Evolutionary conservation across 2,797 vertebrate species (phyloP).

Genomic region (Sarcoramphus papa): DNA sequence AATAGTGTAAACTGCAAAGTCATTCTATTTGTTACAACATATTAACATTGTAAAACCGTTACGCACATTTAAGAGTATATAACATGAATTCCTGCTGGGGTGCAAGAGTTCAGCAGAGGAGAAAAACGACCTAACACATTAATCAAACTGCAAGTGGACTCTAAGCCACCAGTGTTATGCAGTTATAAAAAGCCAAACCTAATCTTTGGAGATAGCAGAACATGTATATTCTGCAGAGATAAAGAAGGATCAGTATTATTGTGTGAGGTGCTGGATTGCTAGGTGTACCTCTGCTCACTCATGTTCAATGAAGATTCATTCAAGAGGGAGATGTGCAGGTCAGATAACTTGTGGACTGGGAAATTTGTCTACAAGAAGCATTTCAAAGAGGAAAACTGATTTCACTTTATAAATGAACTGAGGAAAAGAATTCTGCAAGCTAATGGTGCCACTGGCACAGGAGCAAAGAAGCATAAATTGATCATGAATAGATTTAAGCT

Average conservation of each 20-base stretch:
- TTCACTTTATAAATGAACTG: background rate
- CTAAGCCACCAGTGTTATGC: background rate
- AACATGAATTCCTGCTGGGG: background rate
- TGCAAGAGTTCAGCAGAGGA: background rate
- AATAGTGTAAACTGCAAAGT: background rate
- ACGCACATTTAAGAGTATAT: background rate
- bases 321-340: background rate
- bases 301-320: background rate
- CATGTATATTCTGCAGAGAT: background rate
- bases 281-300: background rate
- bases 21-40: background rate
- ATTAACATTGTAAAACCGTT: background rate
- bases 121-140: background rate
- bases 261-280: background rate
- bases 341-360: background rate
- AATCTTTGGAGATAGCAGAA: background rate
- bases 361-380: background rate
- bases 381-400: background rate
- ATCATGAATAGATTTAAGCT: background rate
- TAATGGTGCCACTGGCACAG: background rate
- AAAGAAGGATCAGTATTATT: background rate
- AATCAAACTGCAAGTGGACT: slow-evolving; percentile 1
- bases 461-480: background rate
- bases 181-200: background rate
- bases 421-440: background rate